Base-by-base conservation (phyloP, 2,888 invertebrate species). In the Aphodius granarius region DNA sequence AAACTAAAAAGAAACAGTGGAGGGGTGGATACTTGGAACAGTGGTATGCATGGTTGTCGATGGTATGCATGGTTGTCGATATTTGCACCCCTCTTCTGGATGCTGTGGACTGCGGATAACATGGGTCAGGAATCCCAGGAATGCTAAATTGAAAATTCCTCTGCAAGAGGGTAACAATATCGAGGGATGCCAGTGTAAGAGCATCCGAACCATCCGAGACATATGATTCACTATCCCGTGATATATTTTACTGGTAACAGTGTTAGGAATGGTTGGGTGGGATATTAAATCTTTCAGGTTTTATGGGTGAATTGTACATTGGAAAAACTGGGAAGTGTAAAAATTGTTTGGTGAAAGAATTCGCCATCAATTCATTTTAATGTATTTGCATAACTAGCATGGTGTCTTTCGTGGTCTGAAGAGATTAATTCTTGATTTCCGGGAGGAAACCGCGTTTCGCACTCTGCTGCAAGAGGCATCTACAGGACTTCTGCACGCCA, bases 71-170 rank as follows among this genome's bases (percentile, higher is more conserved):
- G 43, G 2, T 9, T n/a, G 68, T 68, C 68, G 20, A 20, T 68
- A 20, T n/a, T 15, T 18, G 65, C 17, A 19, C 5, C 65, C 65
- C 17, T 13, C 63, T 62, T 13, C 16, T 19, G 65, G 19, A 65
- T 19, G 17, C 19, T 65, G 13, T 13, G 43, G 43, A 43, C 43
- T 43, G 43, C 43, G 43, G 43, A 65, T 72, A 23, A 23, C 63
- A 20, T 22, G 62, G 6, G 63, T 21, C 17, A n/a, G 71, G 66
- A 73, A 76, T 74, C 63, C 70, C 19, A 22, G 77, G 77, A 77
- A 77, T 77, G 73, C 21, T 21, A 77, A 77, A 75, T 77, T 77
- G 74, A 77, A 77, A 75, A 77, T 77, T 73, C 77, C 75, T 15
- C 63, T 17, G 43, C 43, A 19, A n/a, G 18, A 21, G 63, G 71